A percentile compares a stretch with the other conserved stretches of the same genome.
These are phyloP conservation scores for Rhyzopertha dominica DNA, from an alignment of 1,140 invertebrate species.

Conservation along the genomic window DNA sequence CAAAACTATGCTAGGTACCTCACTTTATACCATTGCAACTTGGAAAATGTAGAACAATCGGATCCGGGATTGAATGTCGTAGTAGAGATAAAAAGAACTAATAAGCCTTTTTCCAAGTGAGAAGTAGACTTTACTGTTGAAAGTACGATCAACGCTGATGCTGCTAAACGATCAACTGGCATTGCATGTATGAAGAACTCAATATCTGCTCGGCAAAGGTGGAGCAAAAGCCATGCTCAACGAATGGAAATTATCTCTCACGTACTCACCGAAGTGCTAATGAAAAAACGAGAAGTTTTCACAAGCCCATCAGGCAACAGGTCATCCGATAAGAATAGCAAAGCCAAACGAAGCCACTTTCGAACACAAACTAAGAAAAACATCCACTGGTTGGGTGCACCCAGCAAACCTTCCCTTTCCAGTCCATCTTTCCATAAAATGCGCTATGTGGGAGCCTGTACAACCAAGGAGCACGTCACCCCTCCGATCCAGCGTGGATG, in stretches of 20 bases:
- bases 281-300: no score
- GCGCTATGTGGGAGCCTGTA: no score
- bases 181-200: constrained; percentile 23
- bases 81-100: constrained; percentile 22
- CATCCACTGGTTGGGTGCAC: no score
- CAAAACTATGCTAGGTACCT: constrained; percentile 15
- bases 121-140: constrained; percentile 25
- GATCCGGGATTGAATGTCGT: constrained; percentile 19
- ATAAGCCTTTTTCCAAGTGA: constrained; percentile 22
- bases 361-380: no score
- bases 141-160: constrained; percentile 40
- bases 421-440: no score
- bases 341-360: no score
- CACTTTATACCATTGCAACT: constrained; percentile 17
- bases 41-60: constrained; percentile 14
- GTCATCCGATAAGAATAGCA: no score
- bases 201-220: constrained; percentile 27
- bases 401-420: no score
- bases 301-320: no score
- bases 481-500: no score
- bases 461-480: no score
- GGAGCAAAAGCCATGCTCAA: constrained; percentile 18
- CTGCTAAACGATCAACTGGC: constrained; percentile 32
- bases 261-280: no score
- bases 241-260: constrained; percentile 10